phyloP scores from a whole-genome alignment of 92 coral and sea anemone species.

The Zoanthus gigantus region DNA sequence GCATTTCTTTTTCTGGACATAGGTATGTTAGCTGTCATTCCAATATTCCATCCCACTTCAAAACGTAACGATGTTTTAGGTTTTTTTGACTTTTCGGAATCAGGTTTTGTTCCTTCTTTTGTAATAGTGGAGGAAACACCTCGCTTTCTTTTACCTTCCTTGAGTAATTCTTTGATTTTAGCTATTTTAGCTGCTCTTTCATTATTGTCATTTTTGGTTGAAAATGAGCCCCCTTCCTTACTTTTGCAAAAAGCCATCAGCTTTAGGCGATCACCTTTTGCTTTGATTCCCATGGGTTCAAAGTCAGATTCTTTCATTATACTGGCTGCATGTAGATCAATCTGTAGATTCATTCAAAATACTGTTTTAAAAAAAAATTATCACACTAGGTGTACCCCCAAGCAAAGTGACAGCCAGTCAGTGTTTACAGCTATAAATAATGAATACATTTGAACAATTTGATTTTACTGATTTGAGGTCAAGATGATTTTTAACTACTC shows the following conservation, averaged over 20 bases:
- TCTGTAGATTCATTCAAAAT: background rate
- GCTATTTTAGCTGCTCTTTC: slow-evolving; percentile 7
- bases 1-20: slow-evolving; percentile 18
- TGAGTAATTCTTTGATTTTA: slow-evolving; percentile 2
- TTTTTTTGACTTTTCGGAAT: slow-evolving; percentile 3
- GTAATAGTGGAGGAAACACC: background rate
- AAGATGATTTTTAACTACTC: no score
- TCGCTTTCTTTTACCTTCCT: background rate
- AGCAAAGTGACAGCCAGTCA: no score
- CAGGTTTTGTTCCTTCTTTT: background rate
- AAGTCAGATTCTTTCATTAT: slow-evolving; percentile 1
- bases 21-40: background rate
- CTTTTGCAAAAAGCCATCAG: slow-evolving; percentile 3
- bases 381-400: background rate
- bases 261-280: slow-evolving; percentile 1
- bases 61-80: slow-evolving; percentile 2
- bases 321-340: slow-evolving; percentile 1
- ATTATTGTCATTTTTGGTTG: background rate
- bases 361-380: background rate
- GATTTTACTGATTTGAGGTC: no score
- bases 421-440: no score
- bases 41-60: background rate
- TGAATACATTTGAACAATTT: no score
- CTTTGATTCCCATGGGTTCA: background rate
- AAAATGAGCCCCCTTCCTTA: slow-evolving; percentile 12